Evolutionary conservation across 2,888 invertebrate genomes (phyloP).

Genomic region (Drosophila acutilabella): DNA sequence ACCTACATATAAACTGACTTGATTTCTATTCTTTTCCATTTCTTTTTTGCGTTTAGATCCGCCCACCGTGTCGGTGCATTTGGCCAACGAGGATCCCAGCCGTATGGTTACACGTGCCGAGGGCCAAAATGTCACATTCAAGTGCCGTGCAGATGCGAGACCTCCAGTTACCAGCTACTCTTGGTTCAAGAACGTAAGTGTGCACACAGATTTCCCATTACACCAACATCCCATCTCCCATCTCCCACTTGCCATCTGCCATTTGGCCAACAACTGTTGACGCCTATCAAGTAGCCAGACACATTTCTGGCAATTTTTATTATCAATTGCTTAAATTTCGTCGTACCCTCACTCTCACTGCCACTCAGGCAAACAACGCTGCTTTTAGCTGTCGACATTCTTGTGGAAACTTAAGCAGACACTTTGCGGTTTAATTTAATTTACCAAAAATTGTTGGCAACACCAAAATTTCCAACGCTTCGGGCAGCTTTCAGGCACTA

Average conservation of each 20-base stretch:
- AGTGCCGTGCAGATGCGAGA: constrained; percentile 92
- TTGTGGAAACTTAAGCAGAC: constrained; percentile 69
- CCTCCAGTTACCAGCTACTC: constrained; percentile 90
- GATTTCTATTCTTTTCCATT: constrained; percentile 2
- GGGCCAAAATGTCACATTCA: constrained; percentile 91
- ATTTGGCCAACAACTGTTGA: constrained; percentile 51
- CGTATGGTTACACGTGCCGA: constrained; percentile 87
- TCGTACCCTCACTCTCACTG: background rate
- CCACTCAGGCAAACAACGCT: background rate
- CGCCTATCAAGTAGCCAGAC: constrained; percentile 61
- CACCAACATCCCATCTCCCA: background rate
- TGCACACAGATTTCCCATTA: constrained; percentile 20
- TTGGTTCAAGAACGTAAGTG: constrained; percentile 93
- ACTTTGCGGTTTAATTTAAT: constrained; percentile 80
- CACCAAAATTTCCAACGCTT: constrained; percentile 33
- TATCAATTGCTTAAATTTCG: constrained; percentile 59
- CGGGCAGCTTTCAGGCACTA: constrained; percentile 20
- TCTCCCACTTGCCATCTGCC: constrained; percentile 1
- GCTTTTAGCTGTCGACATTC: constrained; percentile 50
- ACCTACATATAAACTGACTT: constrained; percentile 31
- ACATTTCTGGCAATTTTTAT: constrained; percentile 67
- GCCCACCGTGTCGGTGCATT: constrained; percentile 90
- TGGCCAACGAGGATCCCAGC: constrained; percentile 88
- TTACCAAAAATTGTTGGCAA: constrained; percentile 59
- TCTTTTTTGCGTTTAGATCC: constrained; percentile 88